Conservation (phyloP, 2,113 vertebrate species). For the Anhinga anhinga region DNA sequence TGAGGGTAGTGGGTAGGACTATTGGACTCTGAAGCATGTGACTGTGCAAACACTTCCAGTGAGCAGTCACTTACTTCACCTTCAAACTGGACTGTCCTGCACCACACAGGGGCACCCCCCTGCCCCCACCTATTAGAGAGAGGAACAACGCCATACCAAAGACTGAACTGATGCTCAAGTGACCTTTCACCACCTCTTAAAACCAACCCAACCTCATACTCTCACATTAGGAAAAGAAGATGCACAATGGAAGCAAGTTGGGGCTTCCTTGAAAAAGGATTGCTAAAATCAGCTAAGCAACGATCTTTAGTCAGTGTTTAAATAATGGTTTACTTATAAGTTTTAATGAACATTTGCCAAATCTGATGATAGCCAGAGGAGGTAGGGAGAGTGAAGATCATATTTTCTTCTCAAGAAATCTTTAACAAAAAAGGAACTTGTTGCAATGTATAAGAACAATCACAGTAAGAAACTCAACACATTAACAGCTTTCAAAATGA, state of each 20-base stretch:
- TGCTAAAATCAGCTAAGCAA: constrained; percentile 10
- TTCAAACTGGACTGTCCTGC: not conserved
- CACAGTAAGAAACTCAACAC: not conserved
- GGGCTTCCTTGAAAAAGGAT: not conserved
- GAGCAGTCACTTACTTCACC: not conserved
- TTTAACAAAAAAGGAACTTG: not conserved
- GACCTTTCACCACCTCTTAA: not conserved
- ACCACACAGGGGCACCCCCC: not conserved
- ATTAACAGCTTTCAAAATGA: not conserved
- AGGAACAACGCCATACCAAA: not conserved
- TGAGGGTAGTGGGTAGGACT: not conserved
- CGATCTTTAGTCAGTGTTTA: not conserved
- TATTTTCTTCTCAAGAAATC: not conserved
- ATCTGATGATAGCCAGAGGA: not conserved
- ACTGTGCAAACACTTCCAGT: not conserved
- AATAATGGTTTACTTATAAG: not conserved
- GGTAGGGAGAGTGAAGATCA: not conserved
- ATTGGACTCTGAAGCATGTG: not conserved
- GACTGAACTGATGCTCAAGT: not conserved
- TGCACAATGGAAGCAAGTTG: not conserved
- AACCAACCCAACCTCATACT: not conserved
- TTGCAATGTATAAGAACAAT: not conserved
- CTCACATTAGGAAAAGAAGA: not conserved
- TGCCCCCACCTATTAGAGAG: not conserved
- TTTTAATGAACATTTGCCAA: constrained; percentile 24